A percentile compares a stretch with the other conserved stretches of the same genome.
phyloP scores from a whole-genome alignment of 2,113 vertebrate genomes.

The Campylorhamphus procurvoides region DNA sequence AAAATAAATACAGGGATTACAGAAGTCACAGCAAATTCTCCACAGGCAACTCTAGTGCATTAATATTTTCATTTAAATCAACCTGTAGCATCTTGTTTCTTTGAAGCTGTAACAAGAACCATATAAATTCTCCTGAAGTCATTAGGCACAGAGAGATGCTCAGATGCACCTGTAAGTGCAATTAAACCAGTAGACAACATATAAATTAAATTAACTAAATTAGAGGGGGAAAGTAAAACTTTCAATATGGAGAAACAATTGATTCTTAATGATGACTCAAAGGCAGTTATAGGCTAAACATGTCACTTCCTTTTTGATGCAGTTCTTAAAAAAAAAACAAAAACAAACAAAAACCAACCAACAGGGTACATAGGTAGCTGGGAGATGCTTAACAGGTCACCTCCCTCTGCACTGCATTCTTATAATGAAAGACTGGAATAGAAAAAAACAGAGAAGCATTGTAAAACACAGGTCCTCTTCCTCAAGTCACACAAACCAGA shows the following conservation, averaged over 20 bases:
- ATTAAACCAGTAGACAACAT: background rate
- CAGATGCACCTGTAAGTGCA: background rate
- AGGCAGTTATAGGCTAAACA: background rate
- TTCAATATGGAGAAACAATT: background rate
- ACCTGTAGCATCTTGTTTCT: background rate
- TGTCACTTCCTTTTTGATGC: background rate
- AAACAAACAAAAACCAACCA: background rate
- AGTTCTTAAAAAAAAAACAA: background rate
- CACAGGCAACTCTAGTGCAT: background rate
- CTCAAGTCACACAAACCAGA: background rate
- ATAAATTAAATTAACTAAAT: background rate
- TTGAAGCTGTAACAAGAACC: background rate
- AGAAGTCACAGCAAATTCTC: background rate
- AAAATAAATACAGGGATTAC: background rate
- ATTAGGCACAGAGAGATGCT: background rate
- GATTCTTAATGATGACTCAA: background rate
- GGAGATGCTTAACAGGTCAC: background rate
- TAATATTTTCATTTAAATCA: conserved; percentile 9
- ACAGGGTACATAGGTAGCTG: background rate
- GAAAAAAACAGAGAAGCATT: background rate
- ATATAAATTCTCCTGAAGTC: background rate
- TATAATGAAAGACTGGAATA: background rate
- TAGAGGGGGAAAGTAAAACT: background rate
- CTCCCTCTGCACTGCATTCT: background rate
- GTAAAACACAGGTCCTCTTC: background rate